phyloP scores from a whole-genome alignment of 2,797 vertebrate species.

The Rhinogobio ventralis region DNA sequence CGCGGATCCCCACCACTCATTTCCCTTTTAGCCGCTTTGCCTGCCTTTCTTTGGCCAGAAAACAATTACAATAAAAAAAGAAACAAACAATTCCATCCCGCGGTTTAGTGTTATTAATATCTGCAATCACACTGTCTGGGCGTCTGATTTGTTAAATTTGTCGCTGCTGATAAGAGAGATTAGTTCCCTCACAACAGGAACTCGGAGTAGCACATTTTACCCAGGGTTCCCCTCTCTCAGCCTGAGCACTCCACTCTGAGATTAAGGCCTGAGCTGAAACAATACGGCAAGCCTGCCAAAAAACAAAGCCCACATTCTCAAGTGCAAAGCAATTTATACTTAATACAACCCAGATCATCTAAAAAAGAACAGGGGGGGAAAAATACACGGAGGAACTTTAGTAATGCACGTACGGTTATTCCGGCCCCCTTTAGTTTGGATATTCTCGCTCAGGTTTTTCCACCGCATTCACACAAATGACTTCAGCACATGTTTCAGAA shows the following conservation, averaged over 20 bases:
- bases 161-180: conserved; percentile 69
- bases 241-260: conserved; percentile 61
- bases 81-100: conserved; percentile 17
- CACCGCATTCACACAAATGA: conserved; percentile 69
- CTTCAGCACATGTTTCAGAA: conserved; percentile 62
- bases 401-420: conserved; percentile 66
- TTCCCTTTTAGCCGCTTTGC: not conserved
- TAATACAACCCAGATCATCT: conserved; percentile 66
- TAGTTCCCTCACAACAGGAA: conserved; percentile 54
- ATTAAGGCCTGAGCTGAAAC: conserved; percentile 66
- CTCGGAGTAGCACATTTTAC: conserved; percentile 62
- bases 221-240: conserved; percentile 24
- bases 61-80: conserved; percentile 17
- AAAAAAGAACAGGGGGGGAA: conserved; percentile 42
- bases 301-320: conserved; percentile 65
- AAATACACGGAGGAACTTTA: conserved; percentile 63
- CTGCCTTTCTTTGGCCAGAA: conserved; percentile 24
- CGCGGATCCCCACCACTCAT: conserved; percentile 27
- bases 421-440: conserved; percentile 69
- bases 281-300: conserved; percentile 71
- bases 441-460: conserved; percentile 59
- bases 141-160: conserved; percentile 66
- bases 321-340: conserved; percentile 68
- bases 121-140: conserved; percentile 47
- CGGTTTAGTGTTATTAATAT: conserved; percentile 44